Percentiles rank a stretch among this genome's conserved stretches.
These are phyloP conservation scores for Glaucopsyche alexis DNA, from an alignment of 2,888 invertebrate genomes.

Conservation along the genomic window DNA sequence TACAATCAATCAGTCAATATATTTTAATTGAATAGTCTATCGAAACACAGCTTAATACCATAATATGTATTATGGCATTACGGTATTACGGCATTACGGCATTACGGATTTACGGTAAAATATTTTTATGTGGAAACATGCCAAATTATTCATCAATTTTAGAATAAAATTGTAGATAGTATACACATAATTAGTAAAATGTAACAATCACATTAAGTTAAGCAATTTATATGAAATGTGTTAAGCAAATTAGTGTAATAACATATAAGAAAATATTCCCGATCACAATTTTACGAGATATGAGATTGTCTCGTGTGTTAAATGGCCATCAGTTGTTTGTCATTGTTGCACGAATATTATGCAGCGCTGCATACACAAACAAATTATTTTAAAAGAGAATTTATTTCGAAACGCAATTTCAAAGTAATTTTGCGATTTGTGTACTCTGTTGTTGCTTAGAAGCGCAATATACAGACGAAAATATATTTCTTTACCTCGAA, in stretches of 20 bases:
- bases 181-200: not conserved
- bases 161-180: too few relatives aligned
- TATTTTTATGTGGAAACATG: too few relatives aligned
- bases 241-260: not conserved
- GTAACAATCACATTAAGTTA: not conserved
- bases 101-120: too few relatives aligned
- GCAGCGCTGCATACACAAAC: not conserved
- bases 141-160: too few relatives aligned
- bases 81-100: too few relatives aligned
- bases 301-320: not conserved
- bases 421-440: too few relatives aligned
- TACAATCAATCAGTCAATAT: too few relatives aligned
- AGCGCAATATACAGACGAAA: too few relatives aligned
- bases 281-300: not conserved
- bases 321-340: not conserved
- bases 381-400: conserved; percentile 21
- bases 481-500: too few relatives aligned
- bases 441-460: not conserved
- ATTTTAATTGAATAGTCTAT: too few relatives aligned
- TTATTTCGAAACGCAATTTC: not conserved
- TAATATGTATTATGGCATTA: too few relatives aligned
- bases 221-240: conserved; percentile 30
- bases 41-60: too few relatives aligned
- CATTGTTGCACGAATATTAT: not conserved
- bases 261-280: not conserved